These are phyloP conservation scores for Apamea epomidion DNA, from an alignment of 2,888 invertebrate species.

Conservation along the genomic window DNA sequence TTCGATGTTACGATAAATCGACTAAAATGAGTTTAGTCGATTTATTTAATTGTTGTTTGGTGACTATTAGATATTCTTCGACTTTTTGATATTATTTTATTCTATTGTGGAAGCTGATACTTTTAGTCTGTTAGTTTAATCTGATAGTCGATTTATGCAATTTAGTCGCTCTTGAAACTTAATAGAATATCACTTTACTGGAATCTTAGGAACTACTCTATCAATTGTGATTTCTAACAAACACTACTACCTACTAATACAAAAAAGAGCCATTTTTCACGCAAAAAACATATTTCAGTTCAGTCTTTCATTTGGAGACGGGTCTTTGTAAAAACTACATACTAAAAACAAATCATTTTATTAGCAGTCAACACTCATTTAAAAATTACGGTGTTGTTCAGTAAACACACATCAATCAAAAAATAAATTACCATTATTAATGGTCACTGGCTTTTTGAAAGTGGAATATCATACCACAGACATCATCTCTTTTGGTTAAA, in stretches of 20 bases:
- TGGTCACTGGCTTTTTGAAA: neutral
- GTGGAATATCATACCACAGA: neutral
- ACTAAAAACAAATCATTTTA: neutral
- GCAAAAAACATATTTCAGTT: neutral
- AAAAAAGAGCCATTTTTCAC: neutral
- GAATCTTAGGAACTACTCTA: neutral
- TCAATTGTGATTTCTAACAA: conserved; percentile 3
- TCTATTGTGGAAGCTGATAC: neutral
- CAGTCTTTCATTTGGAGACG: neutral
- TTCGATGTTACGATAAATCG: conserved; percentile 22
- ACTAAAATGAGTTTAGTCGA: conserved; percentile 15
- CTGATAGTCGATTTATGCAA: conserved; percentile 5
- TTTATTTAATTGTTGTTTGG: neutral
- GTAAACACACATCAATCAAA: neutral
- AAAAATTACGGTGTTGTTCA: neutral
- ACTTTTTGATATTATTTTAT: conserved; percentile 3
- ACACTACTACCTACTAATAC: conserved; percentile 21
- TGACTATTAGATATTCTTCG: conserved; percentile 33
- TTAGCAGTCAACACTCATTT: neutral
- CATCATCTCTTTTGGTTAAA: conserved; percentile 6
- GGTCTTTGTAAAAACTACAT: neutral
- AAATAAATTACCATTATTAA: neutral
- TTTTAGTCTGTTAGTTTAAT: conserved; percentile 11
- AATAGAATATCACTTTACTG: conserved; percentile 1
- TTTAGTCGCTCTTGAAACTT: neutral